Percentiles rank a stretch among this genome's conserved stretches.
phyloP scores from a whole-genome alignment of 2,797 vertebrate species.

The Ambastaia sidthimunki region DNA sequence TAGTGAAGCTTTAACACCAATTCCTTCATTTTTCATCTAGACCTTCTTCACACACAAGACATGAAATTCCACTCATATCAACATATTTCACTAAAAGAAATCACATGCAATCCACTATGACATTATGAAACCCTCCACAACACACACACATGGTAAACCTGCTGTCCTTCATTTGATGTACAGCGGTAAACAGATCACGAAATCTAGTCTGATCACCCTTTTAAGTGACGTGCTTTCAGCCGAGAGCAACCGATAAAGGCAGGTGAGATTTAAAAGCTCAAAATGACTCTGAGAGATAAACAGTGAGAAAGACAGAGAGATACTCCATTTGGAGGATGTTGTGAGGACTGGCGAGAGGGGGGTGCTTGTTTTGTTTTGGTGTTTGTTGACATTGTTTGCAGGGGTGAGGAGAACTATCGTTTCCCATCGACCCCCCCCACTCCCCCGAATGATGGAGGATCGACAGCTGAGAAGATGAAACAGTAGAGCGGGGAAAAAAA shows the following conservation, averaged over 20 bases:
- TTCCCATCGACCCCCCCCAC: slow-evolving; percentile 63
- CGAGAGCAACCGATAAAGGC: not conserved
- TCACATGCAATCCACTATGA: too few relatives aligned
- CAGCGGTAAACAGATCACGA: too few relatives aligned
- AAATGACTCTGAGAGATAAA: not conserved
- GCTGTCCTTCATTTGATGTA: too few relatives aligned
- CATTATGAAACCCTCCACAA: too few relatives aligned
- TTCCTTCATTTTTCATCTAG: too few relatives aligned
- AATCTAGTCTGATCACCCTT: too few relatives aligned
- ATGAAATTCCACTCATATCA: too few relatives aligned
- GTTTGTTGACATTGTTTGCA: slow-evolving; percentile 41
- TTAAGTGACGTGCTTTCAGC: too few relatives aligned
- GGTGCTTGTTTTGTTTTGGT: slow-evolving; percentile 50
- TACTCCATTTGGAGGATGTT: slow-evolving; percentile 1
- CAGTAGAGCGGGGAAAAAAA: slow-evolving; percentile 51
- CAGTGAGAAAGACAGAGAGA: not conserved
- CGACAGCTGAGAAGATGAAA: slow-evolving; percentile 72
- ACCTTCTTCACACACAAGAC: too few relatives aligned
- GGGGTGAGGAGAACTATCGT: slow-evolving; percentile 35
- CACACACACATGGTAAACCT: not conserved
- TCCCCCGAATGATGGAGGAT: slow-evolving; percentile 67
- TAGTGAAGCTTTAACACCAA: too few relatives aligned
- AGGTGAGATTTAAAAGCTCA: not conserved
- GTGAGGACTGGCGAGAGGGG: not conserved
- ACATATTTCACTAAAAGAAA: too few relatives aligned